Evolutionary conservation across 2,113 vertebrate species (phyloP), one percentile per base, ranked within the genome.

Genomic region (Tamias sibiricus): DNA sequence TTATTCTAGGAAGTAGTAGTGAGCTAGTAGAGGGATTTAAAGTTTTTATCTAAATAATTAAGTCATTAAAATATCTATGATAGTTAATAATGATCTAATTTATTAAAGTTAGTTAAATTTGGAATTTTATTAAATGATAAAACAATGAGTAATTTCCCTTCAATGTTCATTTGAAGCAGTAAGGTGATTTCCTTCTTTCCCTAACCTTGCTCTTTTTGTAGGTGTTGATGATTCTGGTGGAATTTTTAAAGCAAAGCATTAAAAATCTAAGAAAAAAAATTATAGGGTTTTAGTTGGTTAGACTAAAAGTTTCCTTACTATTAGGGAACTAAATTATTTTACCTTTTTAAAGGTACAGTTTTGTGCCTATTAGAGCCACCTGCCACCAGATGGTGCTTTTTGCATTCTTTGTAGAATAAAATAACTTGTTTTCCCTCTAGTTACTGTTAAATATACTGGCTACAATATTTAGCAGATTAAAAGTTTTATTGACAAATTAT

Each of bases 361-460:
- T 88, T 95, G 69, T 47, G 26, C 30, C 37, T 76, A 16, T 83
- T 87, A n/a, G 71, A 81, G 62, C 42, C 49, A 66, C 35, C n/a
- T 68, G 82, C 89, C 96, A 96, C 97, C 91, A 95, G 96, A 72
- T 94, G 93, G 93, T 88, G 93, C 91, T 82, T 81, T 93, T 87
- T 94, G 49, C 82, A 37, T 95, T 90, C 54, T 77, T 90, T 52
- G 4, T 76, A 68, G 42, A 66, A 44, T 96, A 77, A 88, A 94
- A 35, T 13, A 52, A 19, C 32, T 85, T 81, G 22, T 54, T 87
- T 85, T n/a, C 76, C 42, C 9, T 68, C 40, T 87, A 62, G 8
- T 83, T 93, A 89, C 54, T 75, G 13, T 87, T 22, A 10, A 54
- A 47, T 77, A n/a, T 64, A 88, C 68, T 91, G 83, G 47, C 77